phyloP scores from a whole-genome alignment of 1,140 invertebrate species.

The Pogonognathellus flavescens region DNA sequence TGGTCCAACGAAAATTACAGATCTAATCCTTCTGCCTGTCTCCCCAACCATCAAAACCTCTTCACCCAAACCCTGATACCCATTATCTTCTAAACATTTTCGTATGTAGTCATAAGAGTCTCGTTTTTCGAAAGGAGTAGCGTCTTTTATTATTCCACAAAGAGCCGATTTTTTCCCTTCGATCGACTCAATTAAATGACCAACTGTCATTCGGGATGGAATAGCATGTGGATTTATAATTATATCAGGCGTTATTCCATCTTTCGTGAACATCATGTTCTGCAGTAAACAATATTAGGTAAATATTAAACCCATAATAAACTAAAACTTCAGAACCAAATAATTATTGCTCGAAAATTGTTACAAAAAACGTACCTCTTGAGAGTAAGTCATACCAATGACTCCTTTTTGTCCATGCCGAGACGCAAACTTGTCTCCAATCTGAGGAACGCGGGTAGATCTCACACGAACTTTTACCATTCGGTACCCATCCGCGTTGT shows the following conservation, averaged over 20 bases:
- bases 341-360: too few species aligned
- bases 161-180: slow-evolving; percentile 89
- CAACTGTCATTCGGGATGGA: slow-evolving; percentile 99
- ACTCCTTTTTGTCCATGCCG: slow-evolving; percentile 99
- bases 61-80: slow-evolving; percentile 70
- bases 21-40: slow-evolving; percentile 95
- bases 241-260: slow-evolving; percentile 96
- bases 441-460: slow-evolving; percentile 88
- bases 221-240: slow-evolving; percentile 99
- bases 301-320: not conserved
- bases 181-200: slow-evolving; percentile 99
- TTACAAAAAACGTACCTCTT: slow-evolving; percentile 77
- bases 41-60: slow-evolving; percentile 98
- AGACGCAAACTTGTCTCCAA: slow-evolving; percentile 99
- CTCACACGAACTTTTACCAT: slow-evolving; percentile 98
- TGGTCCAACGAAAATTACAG: slow-evolving; percentile 92
- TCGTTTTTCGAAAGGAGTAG: slow-evolving; percentile 96
- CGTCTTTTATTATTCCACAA: slow-evolving; percentile 96
- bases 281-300: slow-evolving; percentile 68
- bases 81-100: slow-evolving; percentile 18
- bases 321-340: not conserved
- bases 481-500: slow-evolving; percentile 97
- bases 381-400: slow-evolving; percentile 96
- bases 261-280: slow-evolving; percentile 98
- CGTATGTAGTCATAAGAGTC: not conserved